A percentile compares a stretch with the other conserved stretches of the same genome.
phyloP scores from a whole-genome alignment of 1,140 invertebrate genomes.

The Andrena cerasifolii region DNA sequence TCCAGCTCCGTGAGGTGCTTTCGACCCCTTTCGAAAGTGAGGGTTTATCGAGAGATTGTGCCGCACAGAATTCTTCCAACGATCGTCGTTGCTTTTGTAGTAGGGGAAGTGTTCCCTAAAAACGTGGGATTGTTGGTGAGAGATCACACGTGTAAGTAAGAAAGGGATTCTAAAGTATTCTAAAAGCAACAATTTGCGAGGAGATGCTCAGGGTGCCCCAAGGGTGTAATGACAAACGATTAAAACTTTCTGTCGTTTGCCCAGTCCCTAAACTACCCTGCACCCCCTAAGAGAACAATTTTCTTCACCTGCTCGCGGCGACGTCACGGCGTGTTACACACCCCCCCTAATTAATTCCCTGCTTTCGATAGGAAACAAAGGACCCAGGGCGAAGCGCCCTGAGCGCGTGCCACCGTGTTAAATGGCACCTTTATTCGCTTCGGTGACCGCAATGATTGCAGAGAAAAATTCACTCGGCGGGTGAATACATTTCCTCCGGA shows the following conservation, averaged over 20 bases:
- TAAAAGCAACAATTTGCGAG: background rate
- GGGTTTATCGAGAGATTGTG: conserved; percentile 95
- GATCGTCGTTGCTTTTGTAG: conserved; percentile 92
- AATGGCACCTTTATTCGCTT: conserved; percentile 63
- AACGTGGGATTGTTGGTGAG: conserved; percentile 42
- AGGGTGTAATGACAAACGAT: conserved; percentile 10
- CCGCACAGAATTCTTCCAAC: conserved; percentile 95
- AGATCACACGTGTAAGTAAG: too few relatives aligned
- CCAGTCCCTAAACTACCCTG: background rate
- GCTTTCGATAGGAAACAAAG: conserved; percentile 41
- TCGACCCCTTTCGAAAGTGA: conserved; percentile 92
- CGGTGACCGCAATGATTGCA: conserved; percentile 39
- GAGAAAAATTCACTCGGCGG: background rate
- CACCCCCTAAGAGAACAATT: conserved; percentile 55
- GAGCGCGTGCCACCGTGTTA: conserved; percentile 45
- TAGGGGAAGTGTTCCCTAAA: conserved; percentile 92
- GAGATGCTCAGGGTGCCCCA: background rate
- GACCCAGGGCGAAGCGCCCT: background rate
- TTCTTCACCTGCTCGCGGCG: conserved; percentile 74
- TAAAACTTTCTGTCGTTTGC: background rate
- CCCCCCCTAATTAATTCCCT: conserved; percentile 67
- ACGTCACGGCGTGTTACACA: conserved; percentile 71
- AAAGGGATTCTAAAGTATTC: too few relatives aligned
- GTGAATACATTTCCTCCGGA: background rate
- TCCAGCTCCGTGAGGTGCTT: conserved; percentile 91